Percentiles rank a stretch among this genome's conserved stretches.
phyloP scores from a whole-genome alignment of 2,888 invertebrate genomes.

The Trissolcus brochymenae region DNA sequence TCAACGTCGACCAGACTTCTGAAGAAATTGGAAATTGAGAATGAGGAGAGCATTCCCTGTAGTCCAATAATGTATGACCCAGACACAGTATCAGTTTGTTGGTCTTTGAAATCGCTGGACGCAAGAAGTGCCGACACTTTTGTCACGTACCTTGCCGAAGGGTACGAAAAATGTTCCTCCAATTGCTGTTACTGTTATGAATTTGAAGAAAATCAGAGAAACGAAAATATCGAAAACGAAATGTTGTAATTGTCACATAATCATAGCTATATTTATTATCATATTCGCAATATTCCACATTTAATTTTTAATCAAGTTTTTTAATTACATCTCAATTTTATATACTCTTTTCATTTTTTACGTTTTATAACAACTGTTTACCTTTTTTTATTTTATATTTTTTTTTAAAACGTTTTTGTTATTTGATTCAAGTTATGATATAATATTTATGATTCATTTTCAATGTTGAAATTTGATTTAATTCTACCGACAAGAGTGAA shows the following conservation, averaged over 20 bases:
- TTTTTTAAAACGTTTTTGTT: no score
- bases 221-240: constrained; percentile 74
- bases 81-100: constrained; percentile 67
- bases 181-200: constrained; percentile 71
- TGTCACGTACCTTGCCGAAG: constrained; percentile 69
- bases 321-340: background rate
- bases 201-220: constrained; percentile 72
- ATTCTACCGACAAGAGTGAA: no score
- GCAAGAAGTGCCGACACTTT: constrained; percentile 72
- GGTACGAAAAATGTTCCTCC: constrained; percentile 65
- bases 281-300: no score
- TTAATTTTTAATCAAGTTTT: background rate
- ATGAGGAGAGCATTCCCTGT: constrained; percentile 45
- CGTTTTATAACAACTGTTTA: no score
- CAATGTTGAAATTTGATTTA: no score
- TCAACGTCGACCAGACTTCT: constrained; percentile 67
- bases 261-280: background rate
- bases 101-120: constrained; percentile 70
- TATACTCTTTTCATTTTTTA: no score
- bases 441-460: no score
- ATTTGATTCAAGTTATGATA: no score
- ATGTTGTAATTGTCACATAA: constrained; percentile 62
- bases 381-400: no score
- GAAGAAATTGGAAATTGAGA: constrained; percentile 62
- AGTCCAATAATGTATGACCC: constrained; percentile 62